Evolutionary conservation across 30 jellyfish, hydroid and myxozoan species (phyloP), one percentile per base, ranked within the genome.

Genomic region (Chironex yamaguchii): DNA sequence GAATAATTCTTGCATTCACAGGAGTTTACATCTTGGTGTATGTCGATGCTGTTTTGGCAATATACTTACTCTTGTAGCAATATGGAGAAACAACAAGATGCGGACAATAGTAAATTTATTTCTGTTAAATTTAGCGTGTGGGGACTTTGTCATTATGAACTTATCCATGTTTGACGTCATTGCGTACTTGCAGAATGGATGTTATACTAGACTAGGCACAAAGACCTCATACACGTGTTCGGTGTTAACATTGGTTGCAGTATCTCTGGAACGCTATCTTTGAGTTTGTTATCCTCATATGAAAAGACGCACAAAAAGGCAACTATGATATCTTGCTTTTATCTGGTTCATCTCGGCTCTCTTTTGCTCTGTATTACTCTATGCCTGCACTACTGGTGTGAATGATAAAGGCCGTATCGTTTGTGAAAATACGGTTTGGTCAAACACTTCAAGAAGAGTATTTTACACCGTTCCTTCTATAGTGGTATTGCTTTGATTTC

Each of bases 181-280:
- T 34, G 85, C 96, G 6, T 86, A 85, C 33, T 77, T 76, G 87
- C 53, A 29, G 29, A 76, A 50, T n/a, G 96, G 96, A 1, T 92
- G 97, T 95, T 49, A 23, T 34, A 82, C 91, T 49, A 96, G 97
- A 0, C 96, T 71, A 4, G 26, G 86, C 2, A 92, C 87, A 20
- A 97, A 92, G 35, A 94, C 82, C 9, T 86, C 96, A 31, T 92
- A 86, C 89, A 92, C 98, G 49, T 80, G 93, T 22, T 86, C 97
- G 9, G 91, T 87, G 22, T 66, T 86, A 17, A 92, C 98, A 21
- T 84, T 92, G n/a, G 92, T 85, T 6, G 96, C 97, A 0, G 98
- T 92, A 3, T 83, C 98, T 24, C 67, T 71, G 27, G 98, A 92
- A 66, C 77, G 98, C 28, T 92, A 92, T 48, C 51, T 92, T 22